phyloP scores from a whole-genome alignment of 2,113 vertebrate genomes.

The Vidua chalybeata region DNA sequence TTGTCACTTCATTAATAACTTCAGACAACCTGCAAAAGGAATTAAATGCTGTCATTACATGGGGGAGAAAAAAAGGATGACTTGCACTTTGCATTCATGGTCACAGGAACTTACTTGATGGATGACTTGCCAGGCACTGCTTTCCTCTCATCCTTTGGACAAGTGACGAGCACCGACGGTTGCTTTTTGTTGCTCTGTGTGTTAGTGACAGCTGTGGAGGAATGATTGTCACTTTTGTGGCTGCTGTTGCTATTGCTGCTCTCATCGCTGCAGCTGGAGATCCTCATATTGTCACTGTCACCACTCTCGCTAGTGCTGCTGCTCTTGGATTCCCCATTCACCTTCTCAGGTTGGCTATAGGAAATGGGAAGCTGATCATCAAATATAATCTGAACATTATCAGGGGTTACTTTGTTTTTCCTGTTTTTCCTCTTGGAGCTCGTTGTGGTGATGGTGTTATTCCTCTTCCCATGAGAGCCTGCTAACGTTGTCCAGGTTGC shows the following conservation, averaged over 20 bases:
- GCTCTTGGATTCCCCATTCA: constrained; percentile 93
- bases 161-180: constrained; percentile 81
- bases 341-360: constrained; percentile 94
- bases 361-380: constrained; percentile 95
- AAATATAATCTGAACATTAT: constrained; percentile 93
- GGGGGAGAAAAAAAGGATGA: not conserved
- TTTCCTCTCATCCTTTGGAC: constrained; percentile 86
- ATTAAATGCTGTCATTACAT: not conserved
- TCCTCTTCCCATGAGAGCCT: constrained; percentile 92
- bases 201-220: constrained; percentile 63
- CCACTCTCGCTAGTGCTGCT: constrained; percentile 94
- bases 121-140: constrained; percentile 85
- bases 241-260: constrained; percentile 97
- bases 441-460: constrained; percentile 90
- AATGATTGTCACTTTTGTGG: constrained; percentile 85
- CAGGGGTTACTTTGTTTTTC: constrained; percentile 92
- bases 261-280: constrained; percentile 97
- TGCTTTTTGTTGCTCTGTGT: constrained; percentile 82
- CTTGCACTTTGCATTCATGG: accelerated
- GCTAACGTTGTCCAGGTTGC: constrained; percentile 95
- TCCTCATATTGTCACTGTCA: constrained; percentile 97
- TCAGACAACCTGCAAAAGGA: constrained; percentile 81
- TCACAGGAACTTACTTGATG: constrained; percentile 77
- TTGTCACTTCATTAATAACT: constrained; percentile 80
- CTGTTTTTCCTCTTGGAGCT: constrained; percentile 97